Conservation (phyloP, 2,113 vertebrate species). For the Prolemur simus region DNA sequence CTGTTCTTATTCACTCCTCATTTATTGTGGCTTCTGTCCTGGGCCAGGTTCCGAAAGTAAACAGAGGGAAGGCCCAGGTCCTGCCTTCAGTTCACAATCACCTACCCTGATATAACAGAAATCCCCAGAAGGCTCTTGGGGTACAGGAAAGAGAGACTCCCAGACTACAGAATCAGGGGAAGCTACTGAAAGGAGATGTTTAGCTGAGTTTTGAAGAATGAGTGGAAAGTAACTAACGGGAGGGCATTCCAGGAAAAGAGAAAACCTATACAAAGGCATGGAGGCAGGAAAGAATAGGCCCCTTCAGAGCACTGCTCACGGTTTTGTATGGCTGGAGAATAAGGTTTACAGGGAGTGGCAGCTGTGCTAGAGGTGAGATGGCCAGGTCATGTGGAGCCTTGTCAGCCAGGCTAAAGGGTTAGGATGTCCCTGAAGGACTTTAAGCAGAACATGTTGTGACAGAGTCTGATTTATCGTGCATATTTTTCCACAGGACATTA, state of each 20-base stretch:
- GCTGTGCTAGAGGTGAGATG: neutral
- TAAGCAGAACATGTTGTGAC: neutral
- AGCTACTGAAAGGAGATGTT: neutral
- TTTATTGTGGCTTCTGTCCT: neutral
- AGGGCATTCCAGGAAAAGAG: constrained; percentile 27
- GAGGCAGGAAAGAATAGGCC: neutral
- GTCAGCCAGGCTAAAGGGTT: neutral
- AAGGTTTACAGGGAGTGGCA: neutral
- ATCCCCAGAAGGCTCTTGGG: neutral
- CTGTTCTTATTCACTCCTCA: neutral
- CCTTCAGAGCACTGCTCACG: neutral
- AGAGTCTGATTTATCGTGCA: neutral
- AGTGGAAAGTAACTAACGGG: constrained; percentile 30
- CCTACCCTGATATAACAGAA: neutral
- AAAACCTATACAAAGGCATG: neutral
- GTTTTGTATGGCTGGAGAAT: neutral
- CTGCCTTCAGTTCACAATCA: neutral
- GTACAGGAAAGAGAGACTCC: neutral
- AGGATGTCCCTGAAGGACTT: neutral
- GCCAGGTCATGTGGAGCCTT: neutral
- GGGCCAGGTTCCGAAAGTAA: neutral
- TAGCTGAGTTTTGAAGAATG: neutral
- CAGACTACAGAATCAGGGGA: neutral
- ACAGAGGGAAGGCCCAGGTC: neutral
- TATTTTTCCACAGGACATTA: neutral